Percentiles rank a stretch among this genome's conserved stretches.
Evolutionary conservation across 2,888 invertebrate species (phyloP).

Genomic region (Toxonevra muliebris): DNA sequence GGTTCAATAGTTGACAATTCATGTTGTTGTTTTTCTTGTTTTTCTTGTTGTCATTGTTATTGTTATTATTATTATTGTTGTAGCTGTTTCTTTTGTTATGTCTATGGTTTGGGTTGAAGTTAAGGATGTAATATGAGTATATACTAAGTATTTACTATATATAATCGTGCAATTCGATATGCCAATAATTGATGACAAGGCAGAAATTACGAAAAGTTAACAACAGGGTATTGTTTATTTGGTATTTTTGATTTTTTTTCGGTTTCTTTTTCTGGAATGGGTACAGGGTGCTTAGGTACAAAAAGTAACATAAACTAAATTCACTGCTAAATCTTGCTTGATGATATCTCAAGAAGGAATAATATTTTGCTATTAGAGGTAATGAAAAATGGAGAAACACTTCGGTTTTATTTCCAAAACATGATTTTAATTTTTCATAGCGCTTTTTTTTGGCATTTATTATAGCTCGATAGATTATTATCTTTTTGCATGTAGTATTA

Average conservation of each 20-base stretch:
- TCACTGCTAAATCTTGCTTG: too few species aligned
- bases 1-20: too few species aligned
- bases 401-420: too few species aligned
- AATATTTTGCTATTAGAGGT: too few species aligned
- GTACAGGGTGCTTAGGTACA: background rate
- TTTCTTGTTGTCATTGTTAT: constrained; percentile 27
- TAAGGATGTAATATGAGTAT: constrained; percentile 3
- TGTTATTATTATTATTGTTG: constrained; percentile 11
- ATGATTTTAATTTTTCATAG: too few species aligned
- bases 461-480: too few species aligned
- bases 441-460: too few species aligned
- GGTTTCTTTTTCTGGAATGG: background rate
- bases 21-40: constrained; percentile 22
- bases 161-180: constrained; percentile 25
- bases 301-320: too few species aligned
- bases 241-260: too few species aligned
- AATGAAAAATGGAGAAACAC: too few species aligned
- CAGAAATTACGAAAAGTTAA: constrained; percentile 25
- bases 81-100: constrained; percentile 13
- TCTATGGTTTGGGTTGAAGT: constrained; percentile 31
- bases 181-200: constrained; percentile 29
- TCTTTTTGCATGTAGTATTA: too few species aligned
- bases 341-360: too few species aligned
- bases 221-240: constrained; percentile 18
- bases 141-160: constrained; percentile 3